Conservation (phyloP, 2,113 vertebrate species). For the Numida meleagris region DNA sequence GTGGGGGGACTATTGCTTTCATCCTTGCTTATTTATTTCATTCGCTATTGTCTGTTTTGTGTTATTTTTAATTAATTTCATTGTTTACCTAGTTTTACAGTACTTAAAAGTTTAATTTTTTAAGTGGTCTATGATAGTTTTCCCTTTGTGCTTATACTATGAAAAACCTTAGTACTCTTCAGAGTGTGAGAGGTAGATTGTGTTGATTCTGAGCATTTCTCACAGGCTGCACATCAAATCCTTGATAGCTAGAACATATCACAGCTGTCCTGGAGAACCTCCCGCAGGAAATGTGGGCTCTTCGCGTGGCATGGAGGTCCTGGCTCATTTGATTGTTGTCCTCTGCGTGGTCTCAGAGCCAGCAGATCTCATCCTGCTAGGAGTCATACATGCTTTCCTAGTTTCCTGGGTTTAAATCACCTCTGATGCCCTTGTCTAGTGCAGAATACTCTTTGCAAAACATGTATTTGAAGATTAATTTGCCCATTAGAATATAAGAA, state of each 20-base stretch:
- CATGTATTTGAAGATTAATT: neutral
- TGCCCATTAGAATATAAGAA: neutral
- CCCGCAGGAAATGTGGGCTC: neutral
- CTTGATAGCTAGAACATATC: neutral
- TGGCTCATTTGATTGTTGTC: neutral
- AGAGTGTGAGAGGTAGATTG: no score
- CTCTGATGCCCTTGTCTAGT: neutral
- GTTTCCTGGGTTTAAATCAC: neutral
- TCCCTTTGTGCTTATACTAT: neutral
- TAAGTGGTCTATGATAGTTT: neutral
- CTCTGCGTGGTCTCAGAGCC: neutral
- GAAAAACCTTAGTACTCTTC: neutral
- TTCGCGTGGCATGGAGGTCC: neutral
- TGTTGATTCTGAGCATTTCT: no score
- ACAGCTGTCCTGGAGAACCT: neutral
- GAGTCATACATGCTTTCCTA: neutral
- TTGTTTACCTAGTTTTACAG: neutral
- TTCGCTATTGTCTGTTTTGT: neutral
- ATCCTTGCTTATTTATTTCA: neutral
- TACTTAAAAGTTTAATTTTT: neutral
- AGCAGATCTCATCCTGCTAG: neutral
- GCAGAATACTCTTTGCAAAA: neutral
- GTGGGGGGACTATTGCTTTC: neutral
- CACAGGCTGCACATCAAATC: neutral
- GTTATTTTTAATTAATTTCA: neutral